These are phyloP conservation scores for Indicator maculatus DNA, from an alignment of 2,113 vertebrate species.

Conservation along the genomic window DNA sequence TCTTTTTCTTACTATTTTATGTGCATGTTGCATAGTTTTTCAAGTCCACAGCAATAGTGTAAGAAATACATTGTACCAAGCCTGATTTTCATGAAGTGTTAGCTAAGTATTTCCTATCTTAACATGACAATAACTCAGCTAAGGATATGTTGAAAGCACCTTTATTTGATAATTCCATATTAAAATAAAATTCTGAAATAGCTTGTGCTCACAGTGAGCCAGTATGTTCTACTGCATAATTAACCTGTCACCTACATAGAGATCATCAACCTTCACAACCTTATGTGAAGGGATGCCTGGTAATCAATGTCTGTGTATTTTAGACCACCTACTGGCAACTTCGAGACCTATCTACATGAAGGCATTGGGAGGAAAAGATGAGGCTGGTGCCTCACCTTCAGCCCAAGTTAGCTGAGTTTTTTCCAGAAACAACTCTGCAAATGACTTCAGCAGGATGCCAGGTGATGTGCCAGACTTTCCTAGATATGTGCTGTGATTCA, in stretches of 20 bases:
- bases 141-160: neutral
- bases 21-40: neutral
- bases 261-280: neutral
- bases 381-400: neutral
- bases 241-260: neutral
- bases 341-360: neutral
- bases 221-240: neutral
- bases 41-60: neutral
- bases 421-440: neutral
- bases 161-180: neutral
- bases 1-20: neutral
- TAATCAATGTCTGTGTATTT: neutral
- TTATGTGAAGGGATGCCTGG: neutral
- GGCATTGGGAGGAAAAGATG: neutral
- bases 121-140: neutral
- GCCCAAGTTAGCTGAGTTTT: neutral
- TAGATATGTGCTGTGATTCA: neutral
- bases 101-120: neutral
- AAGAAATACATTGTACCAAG: neutral
- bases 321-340: constrained; percentile 23
- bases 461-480: neutral
- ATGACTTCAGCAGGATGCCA: neutral
- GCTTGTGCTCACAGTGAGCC: neutral
- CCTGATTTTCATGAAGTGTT: neutral
- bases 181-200: neutral